Evolutionary conservation across 2,113 vertebrate genomes (phyloP), one percentile per base, ranked within the genome.

Genomic region (Glaucidium brasilianum): DNA sequence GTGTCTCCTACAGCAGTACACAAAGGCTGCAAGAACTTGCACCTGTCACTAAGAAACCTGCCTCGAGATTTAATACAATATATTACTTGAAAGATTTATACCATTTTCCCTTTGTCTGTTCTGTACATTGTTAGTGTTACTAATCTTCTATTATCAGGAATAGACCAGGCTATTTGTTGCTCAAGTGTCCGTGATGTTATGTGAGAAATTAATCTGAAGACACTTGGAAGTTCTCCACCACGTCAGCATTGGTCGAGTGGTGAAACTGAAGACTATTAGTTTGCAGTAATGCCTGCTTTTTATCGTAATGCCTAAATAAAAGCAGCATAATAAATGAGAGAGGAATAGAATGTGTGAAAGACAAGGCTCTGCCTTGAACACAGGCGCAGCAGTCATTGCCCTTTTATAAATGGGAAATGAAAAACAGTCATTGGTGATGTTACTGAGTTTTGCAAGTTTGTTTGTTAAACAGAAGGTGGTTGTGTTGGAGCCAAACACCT

Each of bases 81-180:
- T 86, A 82, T 7, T 53, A 85, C 90, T 95, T 88, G 62, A 96
- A 96, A 96, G 78, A 89, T 90, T 96, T 94, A 94, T 96, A 90
- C 92, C 74, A 6, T 93, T 90, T 92, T 94, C 60, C 53, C 72
- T 87, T 95, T 9, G 10, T 94, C 94, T 72, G 55, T 63, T 84
- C 69, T 93, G 60, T 96, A 76, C 81, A 76, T 96, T 97, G 83
- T 92, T 97, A 88, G 74, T 92, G 80, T 96, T 95, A 96, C 95
- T 98, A 94, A 96, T 97, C 87, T 97, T 71, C 74, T 82, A 67
- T 95, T 88, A 95, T 68, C 85, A 88, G 92, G 88, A 96, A 91
- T 55, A 87, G 96, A 97, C 97, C 86, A 86, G 95, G 91, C 91
- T 90, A 85, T 98, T 96, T 97, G 96, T 97, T 97, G 95, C 90